Evolutionary conservation across 2,888 invertebrate species (phyloP).

Genomic region (Scaptomyza caliginosa): DNA sequence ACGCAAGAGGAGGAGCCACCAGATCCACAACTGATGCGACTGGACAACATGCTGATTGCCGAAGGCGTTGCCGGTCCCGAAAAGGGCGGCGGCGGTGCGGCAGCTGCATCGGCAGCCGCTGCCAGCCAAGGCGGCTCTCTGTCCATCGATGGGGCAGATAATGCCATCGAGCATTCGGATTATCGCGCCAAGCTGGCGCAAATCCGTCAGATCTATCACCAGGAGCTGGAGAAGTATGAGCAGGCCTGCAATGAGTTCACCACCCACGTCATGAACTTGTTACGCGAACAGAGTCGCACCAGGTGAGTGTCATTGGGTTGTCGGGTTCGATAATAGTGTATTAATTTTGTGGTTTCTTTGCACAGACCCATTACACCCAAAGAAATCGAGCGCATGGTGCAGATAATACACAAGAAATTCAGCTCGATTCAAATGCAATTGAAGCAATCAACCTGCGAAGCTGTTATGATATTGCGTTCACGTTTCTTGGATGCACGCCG

Average conservation of each 20-base stretch:
- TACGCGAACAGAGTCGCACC: slow-evolving; percentile 98
- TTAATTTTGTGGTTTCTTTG: background rate
- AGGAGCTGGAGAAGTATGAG: slow-evolving; percentile 99
- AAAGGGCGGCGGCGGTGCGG: slow-evolving; percentile 94
- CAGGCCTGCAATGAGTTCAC: slow-evolving; percentile 99
- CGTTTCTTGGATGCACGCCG: slow-evolving; percentile 91
- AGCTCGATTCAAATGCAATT: slow-evolving; percentile 99
- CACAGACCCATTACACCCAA: slow-evolving; percentile 96
- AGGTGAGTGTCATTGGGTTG: too few species aligned
- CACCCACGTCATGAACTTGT: slow-evolving; percentile 99
- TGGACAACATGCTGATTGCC: slow-evolving; percentile 99
- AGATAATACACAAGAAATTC: slow-evolving; percentile 99
- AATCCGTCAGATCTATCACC: slow-evolving; percentile 99
- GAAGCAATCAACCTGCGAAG: slow-evolving; percentile 99
- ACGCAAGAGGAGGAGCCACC: slow-evolving; percentile 99
- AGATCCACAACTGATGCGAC: slow-evolving; percentile 98
- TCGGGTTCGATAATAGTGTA: background rate
- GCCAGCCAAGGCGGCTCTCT: slow-evolving; percentile 88
- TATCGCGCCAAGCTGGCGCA: slow-evolving; percentile 99
- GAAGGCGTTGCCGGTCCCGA: slow-evolving; percentile 99
- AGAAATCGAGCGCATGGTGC: slow-evolving; percentile 99
- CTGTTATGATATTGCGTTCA: slow-evolving; percentile 97
- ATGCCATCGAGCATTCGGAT: slow-evolving; percentile 99
- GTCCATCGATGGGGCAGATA: slow-evolving; percentile 88
- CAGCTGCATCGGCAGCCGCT: slow-evolving; percentile 95